These are phyloP conservation scores for Brotula barbata DNA, from an alignment of 2,797 vertebrate genomes.

Conservation along the genomic window DNA sequence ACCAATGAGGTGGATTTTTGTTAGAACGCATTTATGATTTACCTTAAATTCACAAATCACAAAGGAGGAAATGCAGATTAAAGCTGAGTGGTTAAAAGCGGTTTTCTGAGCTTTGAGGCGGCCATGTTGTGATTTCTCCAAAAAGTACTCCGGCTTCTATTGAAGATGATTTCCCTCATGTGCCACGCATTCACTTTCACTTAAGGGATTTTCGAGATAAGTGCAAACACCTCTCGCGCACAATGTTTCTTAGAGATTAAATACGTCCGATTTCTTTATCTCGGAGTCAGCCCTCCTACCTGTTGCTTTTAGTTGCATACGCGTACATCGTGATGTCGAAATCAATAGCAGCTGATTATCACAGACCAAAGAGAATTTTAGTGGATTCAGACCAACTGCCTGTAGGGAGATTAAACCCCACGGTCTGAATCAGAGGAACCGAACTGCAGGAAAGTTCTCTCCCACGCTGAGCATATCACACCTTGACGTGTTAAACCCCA, in stretches of 20 bases:
- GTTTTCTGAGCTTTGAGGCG: too few species aligned
- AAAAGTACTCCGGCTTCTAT: too few species aligned
- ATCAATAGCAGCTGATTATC: too few species aligned
- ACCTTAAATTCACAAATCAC: background rate
- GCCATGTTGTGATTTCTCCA: too few species aligned
- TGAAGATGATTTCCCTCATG: too few species aligned
- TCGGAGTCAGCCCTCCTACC: background rate
- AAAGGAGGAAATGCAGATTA: background rate
- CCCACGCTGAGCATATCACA: conserved; percentile 19
- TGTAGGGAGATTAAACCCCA: conserved; percentile 28
- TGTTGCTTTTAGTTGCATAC: conserved; percentile 18
- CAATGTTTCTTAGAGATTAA: conserved; percentile 1
- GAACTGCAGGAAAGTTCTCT: conserved; percentile 19
- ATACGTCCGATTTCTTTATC: background rate
- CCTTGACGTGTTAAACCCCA: conserved; percentile 23
- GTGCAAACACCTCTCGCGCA: background rate
- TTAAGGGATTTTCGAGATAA: background rate
- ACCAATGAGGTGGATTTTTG: too few species aligned
- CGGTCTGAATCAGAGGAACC: conserved; percentile 26
- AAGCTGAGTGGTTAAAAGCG: background rate
- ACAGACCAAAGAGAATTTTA: conserved; percentile 15
- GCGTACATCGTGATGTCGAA: too few species aligned
- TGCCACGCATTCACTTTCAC: too few species aligned
- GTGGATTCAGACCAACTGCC: conserved; percentile 23
- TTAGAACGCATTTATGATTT: background rate